Base-by-base conservation (phyloP, 1,140 invertebrate species). In the Scaptomyza montana region DNA sequence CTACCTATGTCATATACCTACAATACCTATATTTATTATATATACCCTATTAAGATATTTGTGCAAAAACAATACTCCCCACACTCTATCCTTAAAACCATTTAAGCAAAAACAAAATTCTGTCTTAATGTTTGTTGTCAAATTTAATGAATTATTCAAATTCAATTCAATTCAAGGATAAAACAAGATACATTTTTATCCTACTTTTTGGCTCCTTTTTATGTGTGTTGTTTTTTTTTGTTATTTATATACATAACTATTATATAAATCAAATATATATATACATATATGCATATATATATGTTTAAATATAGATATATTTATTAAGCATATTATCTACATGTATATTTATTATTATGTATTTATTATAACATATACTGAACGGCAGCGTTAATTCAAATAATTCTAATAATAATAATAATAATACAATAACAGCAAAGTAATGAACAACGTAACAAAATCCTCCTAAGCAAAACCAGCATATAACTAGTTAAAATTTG, bases 321-420 rank as follows among this genome's bases (percentile, higher is more conserved):
- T 89, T 87, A 87, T 89, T 87, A 87, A 87, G 84, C 84, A 80
- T 87, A 87, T 87, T 87, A 87, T 87, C 84, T 87, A 87, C 84
- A 87, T 87, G 84, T 87, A 87, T 90, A 90, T 90, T 90, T 81
- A 90, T 84, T 90, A 90, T 90, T 90, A 90, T 84, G 78, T 89
- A 87, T 80, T 90, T 90, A 87, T 89, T 90, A 90, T 87, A 87
- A 84, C 72, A 77, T 86, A 87, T 86, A 86, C 75, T 74, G 82
- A 86, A 57, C 78, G 74, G 70, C 74, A 86, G 77, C 59, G 49
- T 78, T 75, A 78, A 57, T 50, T 70, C 64, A 80, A 75, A 67
- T 55, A 59, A 68, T 65, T 59, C 68, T 63, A 77, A 65, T 68
- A 46, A 78, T 57, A 47, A 76, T 59, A 50, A 70, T 59, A 50